Percentiles rank a stretch among this genome's conserved stretches.
These are phyloP conservation scores for Zalophus californianus DNA, from an alignment of 2,797 vertebrate species.

Conservation along the genomic window DNA sequence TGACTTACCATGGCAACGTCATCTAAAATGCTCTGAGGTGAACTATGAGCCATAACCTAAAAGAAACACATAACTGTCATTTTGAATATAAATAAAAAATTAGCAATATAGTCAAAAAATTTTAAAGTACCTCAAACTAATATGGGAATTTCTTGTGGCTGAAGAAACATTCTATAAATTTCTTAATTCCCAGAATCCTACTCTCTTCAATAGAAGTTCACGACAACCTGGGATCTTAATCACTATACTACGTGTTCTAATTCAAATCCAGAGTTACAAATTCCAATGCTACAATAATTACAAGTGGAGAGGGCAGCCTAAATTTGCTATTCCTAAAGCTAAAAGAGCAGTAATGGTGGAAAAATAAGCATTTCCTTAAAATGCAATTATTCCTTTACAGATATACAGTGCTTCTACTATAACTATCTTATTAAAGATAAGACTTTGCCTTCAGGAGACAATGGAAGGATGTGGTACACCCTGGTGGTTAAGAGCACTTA, in stretches of 20 bases:
- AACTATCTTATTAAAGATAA: not conserved
- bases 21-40: slow-evolving; percentile 97
- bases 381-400: not conserved
- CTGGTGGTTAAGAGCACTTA: not conserved
- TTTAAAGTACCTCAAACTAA: not conserved
- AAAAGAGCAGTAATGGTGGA: not conserved
- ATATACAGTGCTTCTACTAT: not conserved
- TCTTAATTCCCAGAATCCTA: slow-evolving; percentile 11
- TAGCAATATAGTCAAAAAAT: not conserved
- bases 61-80: slow-evolving; percentile 68
- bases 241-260: not conserved
- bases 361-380: not conserved
- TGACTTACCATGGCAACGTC: slow-evolving; percentile 99
- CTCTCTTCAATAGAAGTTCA: not conserved
- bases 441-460: not conserved
- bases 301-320: not conserved
- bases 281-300: slow-evolving; percentile 14
- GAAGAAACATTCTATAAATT: not conserved
- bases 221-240: not conserved
- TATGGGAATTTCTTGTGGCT: not conserved
- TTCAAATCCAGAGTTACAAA: not conserved
- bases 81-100: slow-evolving; percentile 58
- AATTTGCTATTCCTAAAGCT: not conserved
- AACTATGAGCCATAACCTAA: slow-evolving; percentile 99
- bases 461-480: not conserved